These are phyloP conservation scores for Palaemon carinicauda DNA, from an alignment of 1,140 invertebrate genomes.

Conservation along the genomic window DNA sequence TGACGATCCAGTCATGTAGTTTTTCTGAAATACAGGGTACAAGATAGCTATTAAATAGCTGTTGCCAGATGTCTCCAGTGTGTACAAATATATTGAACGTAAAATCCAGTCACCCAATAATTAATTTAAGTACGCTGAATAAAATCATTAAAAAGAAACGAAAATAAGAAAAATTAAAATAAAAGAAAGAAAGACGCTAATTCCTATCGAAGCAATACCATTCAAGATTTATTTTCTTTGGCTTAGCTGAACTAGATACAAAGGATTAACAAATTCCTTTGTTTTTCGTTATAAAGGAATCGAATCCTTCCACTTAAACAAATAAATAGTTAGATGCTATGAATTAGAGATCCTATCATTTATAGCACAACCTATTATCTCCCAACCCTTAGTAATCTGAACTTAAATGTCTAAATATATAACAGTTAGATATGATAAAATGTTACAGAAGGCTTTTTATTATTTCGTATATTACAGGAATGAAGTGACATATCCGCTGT, in stretches of 20 bases:
- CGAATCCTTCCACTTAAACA: constrained; percentile 32
- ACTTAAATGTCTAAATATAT: neutral
- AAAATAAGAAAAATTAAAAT: neutral
- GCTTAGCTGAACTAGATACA: constrained; percentile 55
- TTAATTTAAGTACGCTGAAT: neutral
- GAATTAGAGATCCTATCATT: constrained; percentile 44
- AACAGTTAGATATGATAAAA: constrained; percentile 27
- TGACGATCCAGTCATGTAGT: too few relatives aligned
- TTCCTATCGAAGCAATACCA: neutral
- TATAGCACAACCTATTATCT: constrained; percentile 41
- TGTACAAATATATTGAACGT: too few relatives aligned
- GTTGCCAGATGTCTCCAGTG: too few relatives aligned
- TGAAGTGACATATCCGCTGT: neutral
- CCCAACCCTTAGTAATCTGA: neutral
- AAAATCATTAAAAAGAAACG: neutral
- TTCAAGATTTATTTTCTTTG: constrained; percentile 13
- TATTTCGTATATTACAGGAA: constrained; percentile 21
- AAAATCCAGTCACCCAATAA: too few relatives aligned
- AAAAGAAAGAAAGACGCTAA: neutral
- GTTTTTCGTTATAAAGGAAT: constrained; percentile 25
- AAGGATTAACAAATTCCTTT: constrained; percentile 48
- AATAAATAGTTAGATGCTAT: constrained; percentile 49
- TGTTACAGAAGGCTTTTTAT: neutral
- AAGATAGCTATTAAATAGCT: too few relatives aligned
- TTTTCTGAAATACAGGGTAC: too few relatives aligned